These are phyloP conservation scores for Tetragnatha versicolor DNA, from an alignment of 1,140 invertebrate genomes.

Conservation along the genomic window DNA sequence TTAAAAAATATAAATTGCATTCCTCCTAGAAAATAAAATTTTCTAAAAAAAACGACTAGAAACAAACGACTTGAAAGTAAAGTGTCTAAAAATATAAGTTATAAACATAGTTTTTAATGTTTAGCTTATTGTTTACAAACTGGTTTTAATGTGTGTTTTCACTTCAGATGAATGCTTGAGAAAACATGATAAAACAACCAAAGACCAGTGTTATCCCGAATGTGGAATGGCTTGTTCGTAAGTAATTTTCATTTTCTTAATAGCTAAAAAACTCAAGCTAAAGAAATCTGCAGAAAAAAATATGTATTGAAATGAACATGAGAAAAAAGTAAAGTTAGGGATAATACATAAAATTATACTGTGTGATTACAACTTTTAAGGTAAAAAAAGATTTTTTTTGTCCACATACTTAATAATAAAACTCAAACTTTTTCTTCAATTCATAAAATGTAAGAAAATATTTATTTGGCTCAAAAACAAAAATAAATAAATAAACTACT, in stretches of 20 bases:
- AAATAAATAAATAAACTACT: no score
- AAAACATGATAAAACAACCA: neutral
- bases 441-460: no score
- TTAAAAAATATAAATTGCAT: no score
- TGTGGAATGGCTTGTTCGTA: slow-evolving; percentile 45
- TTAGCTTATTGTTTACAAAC: neutral
- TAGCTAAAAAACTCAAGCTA: neutral
- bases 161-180: slow-evolving; percentile 19
- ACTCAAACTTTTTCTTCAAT: neutral
- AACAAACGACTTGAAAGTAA: no score
- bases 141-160: neutral
- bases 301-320: neutral
- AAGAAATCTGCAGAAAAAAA: neutral
- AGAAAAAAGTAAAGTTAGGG: neutral
- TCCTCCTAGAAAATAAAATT: no score
- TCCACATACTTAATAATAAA: neutral
- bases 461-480: no score
- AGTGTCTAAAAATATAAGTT: neutral
- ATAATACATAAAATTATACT: neutral
- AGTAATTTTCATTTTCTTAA: neutral
- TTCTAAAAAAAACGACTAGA: no score
- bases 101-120: neutral
- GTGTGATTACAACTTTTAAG: neutral
- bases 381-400: neutral
- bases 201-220: slow-evolving; percentile 26